phyloP scores from a whole-genome alignment of 2,888 invertebrate species.

The Pachycephus smyrnensis region DNA sequence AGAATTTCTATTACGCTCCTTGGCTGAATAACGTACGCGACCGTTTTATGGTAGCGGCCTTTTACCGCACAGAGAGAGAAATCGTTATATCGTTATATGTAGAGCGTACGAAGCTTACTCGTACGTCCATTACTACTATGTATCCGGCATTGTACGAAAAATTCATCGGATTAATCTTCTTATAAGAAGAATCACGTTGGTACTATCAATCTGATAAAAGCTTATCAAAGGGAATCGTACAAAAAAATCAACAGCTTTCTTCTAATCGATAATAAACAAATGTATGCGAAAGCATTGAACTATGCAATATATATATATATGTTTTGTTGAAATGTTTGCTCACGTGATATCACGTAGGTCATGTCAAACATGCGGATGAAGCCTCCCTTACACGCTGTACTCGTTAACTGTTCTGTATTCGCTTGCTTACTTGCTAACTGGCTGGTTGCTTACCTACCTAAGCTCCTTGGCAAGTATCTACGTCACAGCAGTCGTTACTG shows the following conservation, averaged over 20 bases:
- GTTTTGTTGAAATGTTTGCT: background rate
- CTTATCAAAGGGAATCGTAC: no score
- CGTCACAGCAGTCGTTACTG: conserved; percentile 22
- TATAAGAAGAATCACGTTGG: background rate
- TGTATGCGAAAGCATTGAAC: no score
- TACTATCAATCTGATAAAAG: background rate
- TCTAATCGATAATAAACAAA: background rate
- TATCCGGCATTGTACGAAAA: background rate
- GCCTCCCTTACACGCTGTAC: background rate
- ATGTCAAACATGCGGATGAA: background rate
- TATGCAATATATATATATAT: background rate
- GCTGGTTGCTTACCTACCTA: background rate
- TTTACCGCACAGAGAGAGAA: background rate
- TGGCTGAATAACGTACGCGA: background rate
- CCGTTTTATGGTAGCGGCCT: background rate
- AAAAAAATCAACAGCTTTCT: no score
- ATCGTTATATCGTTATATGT: background rate
- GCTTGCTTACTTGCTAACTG: background rate
- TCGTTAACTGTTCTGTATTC: background rate
- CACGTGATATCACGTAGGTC: background rate
- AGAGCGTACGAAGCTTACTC: background rate
- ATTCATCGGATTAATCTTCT: background rate
- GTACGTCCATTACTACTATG: background rate
- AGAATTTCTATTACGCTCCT: background rate
- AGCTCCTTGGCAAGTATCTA: background rate